Percentiles rank a stretch among this genome's conserved stretches.
Conservation (phyloP, 1,140 invertebrate genomes). For the Eurosta solidaginis region DNA sequence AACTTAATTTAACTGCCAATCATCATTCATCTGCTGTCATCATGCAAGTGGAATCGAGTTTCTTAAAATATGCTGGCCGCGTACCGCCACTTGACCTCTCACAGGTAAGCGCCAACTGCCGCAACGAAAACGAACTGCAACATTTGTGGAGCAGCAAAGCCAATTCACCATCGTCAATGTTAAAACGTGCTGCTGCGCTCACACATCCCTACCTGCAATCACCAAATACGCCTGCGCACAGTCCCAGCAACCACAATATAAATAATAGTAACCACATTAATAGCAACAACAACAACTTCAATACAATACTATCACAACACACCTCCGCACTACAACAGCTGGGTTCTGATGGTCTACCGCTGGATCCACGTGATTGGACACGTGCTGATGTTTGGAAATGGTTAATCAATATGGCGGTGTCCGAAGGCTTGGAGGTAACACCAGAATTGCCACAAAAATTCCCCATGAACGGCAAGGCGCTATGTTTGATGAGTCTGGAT, state of each 20-base stretch:
- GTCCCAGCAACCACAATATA: background rate
- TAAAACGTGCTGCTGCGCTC: conserved; percentile 31
- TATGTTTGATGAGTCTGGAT: conserved; percentile 74
- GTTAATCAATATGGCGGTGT: conserved; percentile 65
- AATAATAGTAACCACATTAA: background rate
- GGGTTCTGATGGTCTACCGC: conserved; percentile 55
- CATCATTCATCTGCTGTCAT: conserved; percentile 27
- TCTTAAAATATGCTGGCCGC: conserved; percentile 55
- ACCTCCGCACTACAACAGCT: conserved; percentile 41
- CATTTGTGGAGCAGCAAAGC: conserved; percentile 40
- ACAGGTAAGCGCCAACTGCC: conserved; percentile 42
- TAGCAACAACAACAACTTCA: background rate
- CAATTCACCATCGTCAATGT: conserved; percentile 24
- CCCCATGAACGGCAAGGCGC: conserved; percentile 78
- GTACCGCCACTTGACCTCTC: conserved; percentile 55
- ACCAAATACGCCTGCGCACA: background rate
- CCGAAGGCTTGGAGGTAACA: conserved; percentile 63
- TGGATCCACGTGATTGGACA: conserved; percentile 74
- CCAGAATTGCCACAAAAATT: conserved; percentile 66
- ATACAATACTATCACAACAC: conserved; percentile 39
- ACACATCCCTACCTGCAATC: conserved; percentile 42
- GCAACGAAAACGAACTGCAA: conserved; percentile 37
- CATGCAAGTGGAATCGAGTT: conserved; percentile 57
- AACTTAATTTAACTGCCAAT: background rate
- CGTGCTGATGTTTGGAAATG: conserved; percentile 70